phyloP scores from a whole-genome alignment of 2,888 invertebrate genomes.

The Phengaris arion region DNA sequence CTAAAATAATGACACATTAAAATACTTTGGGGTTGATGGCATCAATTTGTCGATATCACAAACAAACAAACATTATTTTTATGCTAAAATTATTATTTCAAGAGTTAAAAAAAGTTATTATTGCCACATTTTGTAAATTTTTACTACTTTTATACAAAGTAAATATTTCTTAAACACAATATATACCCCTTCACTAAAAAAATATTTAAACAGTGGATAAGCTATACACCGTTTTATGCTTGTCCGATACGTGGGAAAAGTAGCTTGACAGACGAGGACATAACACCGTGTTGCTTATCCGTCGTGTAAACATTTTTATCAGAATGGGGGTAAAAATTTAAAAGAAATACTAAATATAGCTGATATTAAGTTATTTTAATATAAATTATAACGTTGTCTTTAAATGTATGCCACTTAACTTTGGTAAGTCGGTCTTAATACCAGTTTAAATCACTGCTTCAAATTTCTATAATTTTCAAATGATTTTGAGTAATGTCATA shows the following conservation, averaged over 20 bases:
- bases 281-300: too few species aligned
- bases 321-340: too few species aligned
- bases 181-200: too few species aligned
- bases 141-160: neutral
- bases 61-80: slow-evolving; percentile 15
- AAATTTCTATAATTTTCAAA: neutral
- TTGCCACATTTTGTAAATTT: neutral
- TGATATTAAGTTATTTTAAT: neutral
- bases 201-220: too few species aligned
- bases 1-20: slow-evolving; percentile 15
- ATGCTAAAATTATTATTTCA: neutral
- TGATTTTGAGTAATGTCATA: neutral
- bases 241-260: too few species aligned
- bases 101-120: neutral
- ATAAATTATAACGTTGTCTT: neutral
- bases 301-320: too few species aligned
- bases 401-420: slow-evolving; percentile 1
- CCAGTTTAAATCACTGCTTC: neutral
- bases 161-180: neutral
- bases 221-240: too few species aligned
- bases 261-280: too few species aligned
- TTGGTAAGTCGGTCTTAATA: neutral
- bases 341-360: too few species aligned
- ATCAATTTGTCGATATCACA: slow-evolving; percentile 37
- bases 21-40: slow-evolving; percentile 34